These are phyloP conservation scores for Neotoma lepida DNA, from an alignment of 2,113 vertebrate species.

Conservation along the genomic window DNA sequence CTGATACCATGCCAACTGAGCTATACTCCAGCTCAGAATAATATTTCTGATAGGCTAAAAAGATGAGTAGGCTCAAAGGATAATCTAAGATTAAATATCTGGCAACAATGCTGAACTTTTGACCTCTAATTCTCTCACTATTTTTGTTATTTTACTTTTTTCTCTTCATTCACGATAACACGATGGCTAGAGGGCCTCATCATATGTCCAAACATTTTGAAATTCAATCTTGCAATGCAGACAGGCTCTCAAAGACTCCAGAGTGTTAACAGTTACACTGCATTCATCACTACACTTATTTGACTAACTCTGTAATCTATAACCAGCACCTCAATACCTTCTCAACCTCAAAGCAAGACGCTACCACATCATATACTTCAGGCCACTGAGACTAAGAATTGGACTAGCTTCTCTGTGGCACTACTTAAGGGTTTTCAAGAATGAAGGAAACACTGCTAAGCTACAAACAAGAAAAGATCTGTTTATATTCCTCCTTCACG, in stretches of 20 bases:
- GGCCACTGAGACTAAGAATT: background rate
- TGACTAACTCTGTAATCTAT: constrained; percentile 28
- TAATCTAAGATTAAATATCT: constrained; percentile 43
- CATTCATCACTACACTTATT: background rate
- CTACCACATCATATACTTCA: background rate
- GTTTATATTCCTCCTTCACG: background rate
- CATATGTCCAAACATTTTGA: background rate
- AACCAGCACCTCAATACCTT: background rate
- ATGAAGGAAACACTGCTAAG: background rate
- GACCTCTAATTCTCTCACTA: background rate
- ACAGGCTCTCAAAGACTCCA: background rate
- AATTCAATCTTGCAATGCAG: background rate
- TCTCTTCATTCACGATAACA: background rate
- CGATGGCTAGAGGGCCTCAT: background rate
- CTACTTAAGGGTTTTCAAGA: constrained; percentile 12
- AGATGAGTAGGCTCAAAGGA: constrained; percentile 42
- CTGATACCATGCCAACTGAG: background rate
- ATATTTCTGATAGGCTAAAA: background rate
- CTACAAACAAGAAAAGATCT: background rate
- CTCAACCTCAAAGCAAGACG: background rate
- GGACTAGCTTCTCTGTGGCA: background rate
- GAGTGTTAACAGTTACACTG: background rate
- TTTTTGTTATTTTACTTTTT: background rate
- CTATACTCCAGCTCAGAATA: background rate
- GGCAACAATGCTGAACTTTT: constrained; percentile 38